Evolutionary conservation across 2,113 vertebrate genomes (phyloP).

Genomic region (Neotoma lepida): DNA sequence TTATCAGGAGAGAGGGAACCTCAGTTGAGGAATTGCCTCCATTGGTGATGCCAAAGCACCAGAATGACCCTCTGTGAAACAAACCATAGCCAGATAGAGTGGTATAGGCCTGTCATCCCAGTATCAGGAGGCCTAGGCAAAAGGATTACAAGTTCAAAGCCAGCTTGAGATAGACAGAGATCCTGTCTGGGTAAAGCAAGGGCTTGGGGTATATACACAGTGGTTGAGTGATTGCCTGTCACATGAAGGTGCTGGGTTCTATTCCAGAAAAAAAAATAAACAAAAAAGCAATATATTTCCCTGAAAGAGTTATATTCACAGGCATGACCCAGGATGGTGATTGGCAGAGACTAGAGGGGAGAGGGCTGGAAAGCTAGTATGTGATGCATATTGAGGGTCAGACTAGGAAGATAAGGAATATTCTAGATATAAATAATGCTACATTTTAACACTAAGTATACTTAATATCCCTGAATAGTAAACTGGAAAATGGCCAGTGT

Average conservation of each 20-base stretch:
- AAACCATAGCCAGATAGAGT: background rate
- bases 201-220: background rate
- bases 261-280: background rate
- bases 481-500: background rate
- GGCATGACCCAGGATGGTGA: background rate
- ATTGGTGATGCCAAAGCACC: background rate
- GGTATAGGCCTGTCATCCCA: background rate
- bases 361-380: background rate
- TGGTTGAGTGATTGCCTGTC: background rate
- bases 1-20: background rate
- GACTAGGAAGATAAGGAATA: background rate
- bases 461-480: too few relatives aligned
- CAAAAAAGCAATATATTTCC: constrained; percentile 21
- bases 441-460: background rate
- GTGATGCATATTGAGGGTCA: background rate
- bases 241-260: background rate
- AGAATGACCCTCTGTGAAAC: background rate
- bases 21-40: background rate
- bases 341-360: background rate
- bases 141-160: background rate
- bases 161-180: background rate
- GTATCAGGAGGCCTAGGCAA: background rate
- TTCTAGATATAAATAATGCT: background rate
- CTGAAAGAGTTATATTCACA: constrained; percentile 30
- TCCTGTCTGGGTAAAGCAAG: background rate